Conservation (phyloP, 2,113 vertebrate genomes). For the Cyanoramphus novaezelandiae region DNA sequence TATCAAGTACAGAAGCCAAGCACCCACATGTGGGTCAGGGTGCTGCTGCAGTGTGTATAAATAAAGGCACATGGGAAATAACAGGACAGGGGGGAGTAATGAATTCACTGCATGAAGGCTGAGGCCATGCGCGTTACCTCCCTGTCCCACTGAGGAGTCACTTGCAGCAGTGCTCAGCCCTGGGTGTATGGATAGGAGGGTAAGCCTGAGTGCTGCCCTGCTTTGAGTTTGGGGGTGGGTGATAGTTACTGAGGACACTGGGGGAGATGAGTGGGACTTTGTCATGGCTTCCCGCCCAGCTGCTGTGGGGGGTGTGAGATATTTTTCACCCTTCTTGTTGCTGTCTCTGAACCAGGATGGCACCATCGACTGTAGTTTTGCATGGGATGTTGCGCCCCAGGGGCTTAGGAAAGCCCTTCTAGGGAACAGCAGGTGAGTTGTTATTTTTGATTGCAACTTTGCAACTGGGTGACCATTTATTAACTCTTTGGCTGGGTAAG, state of each 20-base stretch:
- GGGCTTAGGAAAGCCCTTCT: neutral
- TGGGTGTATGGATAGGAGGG: neutral
- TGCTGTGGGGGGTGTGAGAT: neutral
- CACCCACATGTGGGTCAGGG: neutral
- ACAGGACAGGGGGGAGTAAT: neutral
- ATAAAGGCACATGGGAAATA: neutral
- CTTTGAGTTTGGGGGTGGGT: neutral
- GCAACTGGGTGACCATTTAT: constrained; percentile 38
- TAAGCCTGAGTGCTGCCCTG: neutral
- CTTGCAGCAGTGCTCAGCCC: neutral
- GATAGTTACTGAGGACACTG: neutral
- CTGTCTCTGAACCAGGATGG: neutral
- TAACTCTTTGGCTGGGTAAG: constrained; percentile 27
- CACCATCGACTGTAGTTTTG: neutral
- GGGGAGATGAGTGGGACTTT: neutral
- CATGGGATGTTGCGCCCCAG: neutral
- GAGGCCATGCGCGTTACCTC: rapidly evolving
- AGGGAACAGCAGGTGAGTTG: neutral
- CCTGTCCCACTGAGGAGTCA: neutral
- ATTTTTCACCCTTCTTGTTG: neutral
- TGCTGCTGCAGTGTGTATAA: neutral
- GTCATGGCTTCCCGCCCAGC: neutral
- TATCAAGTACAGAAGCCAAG: neutral
- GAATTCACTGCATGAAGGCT: neutral
- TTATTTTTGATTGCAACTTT: constrained; percentile 33